A percentile compares a stretch with the other conserved stretches of the same genome.
Conservation (phyloP, 2,888 invertebrate genomes). For the Apamea crenata region DNA sequence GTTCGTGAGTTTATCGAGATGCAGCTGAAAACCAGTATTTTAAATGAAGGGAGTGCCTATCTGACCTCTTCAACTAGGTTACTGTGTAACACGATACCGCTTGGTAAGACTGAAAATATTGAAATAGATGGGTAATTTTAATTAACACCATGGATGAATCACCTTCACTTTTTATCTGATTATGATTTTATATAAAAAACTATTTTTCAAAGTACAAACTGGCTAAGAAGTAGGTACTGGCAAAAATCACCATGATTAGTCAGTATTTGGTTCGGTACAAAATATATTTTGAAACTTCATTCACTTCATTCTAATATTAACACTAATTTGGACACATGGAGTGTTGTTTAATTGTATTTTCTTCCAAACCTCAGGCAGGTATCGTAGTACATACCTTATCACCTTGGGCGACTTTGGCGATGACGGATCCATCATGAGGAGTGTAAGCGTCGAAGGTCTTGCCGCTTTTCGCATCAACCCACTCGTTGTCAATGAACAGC, state of each 20-base stretch:
- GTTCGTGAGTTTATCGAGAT: too few species aligned
- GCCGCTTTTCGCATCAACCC: conserved; percentile 93
- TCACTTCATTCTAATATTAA: neutral
- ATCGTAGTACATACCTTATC: conserved; percentile 91
- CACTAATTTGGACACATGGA: neutral
- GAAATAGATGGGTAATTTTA: neutral
- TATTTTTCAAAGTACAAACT: neutral
- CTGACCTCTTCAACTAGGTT: too few species aligned
- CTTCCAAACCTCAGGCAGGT: neutral
- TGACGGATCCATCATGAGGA: conserved; percentile 93
- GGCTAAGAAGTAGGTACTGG: too few species aligned
- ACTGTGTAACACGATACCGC: too few species aligned
- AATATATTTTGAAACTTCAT: neutral
- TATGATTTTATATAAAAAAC: too few species aligned
- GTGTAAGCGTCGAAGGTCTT: conserved; percentile 95
- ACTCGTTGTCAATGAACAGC: conserved; percentile 84
- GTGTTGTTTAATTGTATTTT: neutral
- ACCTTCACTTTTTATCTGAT: too few species aligned
- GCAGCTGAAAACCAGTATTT: too few species aligned
- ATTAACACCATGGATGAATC: neutral
- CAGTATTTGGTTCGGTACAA: neutral
- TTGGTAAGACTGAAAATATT: too few species aligned
- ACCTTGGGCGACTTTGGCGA: conserved; percentile 94
- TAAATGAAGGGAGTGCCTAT: too few species aligned
- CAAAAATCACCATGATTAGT: too few species aligned